Evolutionary conservation across 2,888 invertebrate species (phyloP).

Genomic region (Drosophila aldrichi): DNA sequence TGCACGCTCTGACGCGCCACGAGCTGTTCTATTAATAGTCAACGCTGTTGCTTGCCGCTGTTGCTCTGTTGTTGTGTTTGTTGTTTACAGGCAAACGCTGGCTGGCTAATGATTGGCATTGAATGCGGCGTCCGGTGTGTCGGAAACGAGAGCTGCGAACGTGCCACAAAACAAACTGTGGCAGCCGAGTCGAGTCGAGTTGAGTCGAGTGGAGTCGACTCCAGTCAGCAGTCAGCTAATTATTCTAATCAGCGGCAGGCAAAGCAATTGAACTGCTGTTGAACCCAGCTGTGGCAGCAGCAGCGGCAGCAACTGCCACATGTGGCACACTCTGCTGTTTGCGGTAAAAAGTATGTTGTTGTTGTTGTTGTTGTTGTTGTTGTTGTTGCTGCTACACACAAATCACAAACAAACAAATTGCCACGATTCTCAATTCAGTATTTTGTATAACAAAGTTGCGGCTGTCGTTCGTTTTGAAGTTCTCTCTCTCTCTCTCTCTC

Average conservation of each 20-base stretch:
- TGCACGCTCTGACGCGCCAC: constrained; percentile 47
- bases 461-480: constrained; percentile 34
- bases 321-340: constrained; percentile 38
- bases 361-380: constrained; percentile 22
- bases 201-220: background rate
- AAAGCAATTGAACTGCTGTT: constrained; percentile 74
- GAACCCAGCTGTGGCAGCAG: constrained; percentile 58
- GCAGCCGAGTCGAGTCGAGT: constrained; percentile 28
- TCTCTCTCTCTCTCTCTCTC: background rate
- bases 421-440: constrained; percentile 53
- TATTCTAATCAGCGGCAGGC: constrained; percentile 61
- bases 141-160: constrained; percentile 47
- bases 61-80: background rate
- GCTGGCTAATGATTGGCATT: constrained; percentile 72
- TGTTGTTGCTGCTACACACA: constrained; percentile 18
- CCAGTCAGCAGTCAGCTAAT: constrained; percentile 49
- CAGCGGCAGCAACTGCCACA: constrained; percentile 39
- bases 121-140: constrained; percentile 37
- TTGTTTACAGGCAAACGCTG: constrained; percentile 64
- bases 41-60: constrained; percentile 3
- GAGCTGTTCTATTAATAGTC: constrained; percentile 62
- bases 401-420: constrained; percentile 44
- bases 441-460: constrained; percentile 71
- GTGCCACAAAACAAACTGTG: constrained; percentile 68
- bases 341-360: constrained; percentile 28